Percentiles rank a stretch among this genome's conserved stretches.
phyloP scores from a whole-genome alignment of 2,797 vertebrate genomes.

The Trachops cirrhosus region DNA sequence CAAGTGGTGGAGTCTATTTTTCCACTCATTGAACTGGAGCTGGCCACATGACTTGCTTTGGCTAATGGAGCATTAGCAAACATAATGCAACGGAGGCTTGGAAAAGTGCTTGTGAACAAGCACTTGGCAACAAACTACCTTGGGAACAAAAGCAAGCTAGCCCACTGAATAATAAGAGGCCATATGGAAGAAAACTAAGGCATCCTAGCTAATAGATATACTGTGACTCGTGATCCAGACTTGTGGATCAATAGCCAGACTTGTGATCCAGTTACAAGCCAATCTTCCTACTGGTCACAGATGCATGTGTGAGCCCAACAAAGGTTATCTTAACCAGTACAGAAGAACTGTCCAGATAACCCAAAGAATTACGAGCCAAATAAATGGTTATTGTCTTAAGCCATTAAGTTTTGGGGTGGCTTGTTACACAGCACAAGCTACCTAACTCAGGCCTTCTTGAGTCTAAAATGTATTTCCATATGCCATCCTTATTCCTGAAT shows the following conservation, averaged over 20 bases:
- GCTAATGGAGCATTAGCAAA: constrained; percentile 1
- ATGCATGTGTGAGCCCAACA: background rate
- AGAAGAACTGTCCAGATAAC: background rate
- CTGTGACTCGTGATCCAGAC: background rate
- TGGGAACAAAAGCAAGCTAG: background rate
- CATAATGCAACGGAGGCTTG: background rate
- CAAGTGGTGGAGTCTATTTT: background rate
- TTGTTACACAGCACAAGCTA: constrained; percentile 48
- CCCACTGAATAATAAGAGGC: background rate
- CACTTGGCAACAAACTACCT: background rate
- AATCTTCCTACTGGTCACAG: background rate
- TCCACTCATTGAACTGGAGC: background rate
- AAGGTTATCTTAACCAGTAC: background rate
- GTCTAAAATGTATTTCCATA: background rate
- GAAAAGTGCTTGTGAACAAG: background rate
- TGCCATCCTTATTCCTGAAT: background rate
- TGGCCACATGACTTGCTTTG: background rate
- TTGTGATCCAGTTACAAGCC: background rate
- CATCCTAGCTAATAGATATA: background rate
- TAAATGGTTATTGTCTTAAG: constrained; percentile 20
- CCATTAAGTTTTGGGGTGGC: background rate
- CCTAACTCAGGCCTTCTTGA: background rate
- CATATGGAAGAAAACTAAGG: background rate
- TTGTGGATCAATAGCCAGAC: background rate
- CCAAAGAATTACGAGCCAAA: background rate